These are phyloP conservation scores for Anagrus nilaparvatae DNA, from an alignment of 1,140 invertebrate genomes.

Conservation along the genomic window DNA sequence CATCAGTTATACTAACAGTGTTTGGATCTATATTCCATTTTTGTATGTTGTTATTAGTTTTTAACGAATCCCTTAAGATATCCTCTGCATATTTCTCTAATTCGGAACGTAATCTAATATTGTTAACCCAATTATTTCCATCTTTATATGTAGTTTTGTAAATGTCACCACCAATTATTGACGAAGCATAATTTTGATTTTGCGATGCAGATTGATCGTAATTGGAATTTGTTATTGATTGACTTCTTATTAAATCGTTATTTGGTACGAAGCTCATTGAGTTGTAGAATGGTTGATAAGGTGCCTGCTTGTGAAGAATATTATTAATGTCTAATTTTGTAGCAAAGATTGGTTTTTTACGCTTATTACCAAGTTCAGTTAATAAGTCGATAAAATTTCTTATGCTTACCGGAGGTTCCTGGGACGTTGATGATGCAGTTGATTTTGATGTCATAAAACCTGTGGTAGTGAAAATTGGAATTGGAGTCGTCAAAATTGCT, in stretches of 20 bases:
- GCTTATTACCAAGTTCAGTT: slow-evolving; percentile 27
- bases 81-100: slow-evolving; percentile 37
- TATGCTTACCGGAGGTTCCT: slow-evolving; percentile 18
- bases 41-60: slow-evolving; percentile 38
- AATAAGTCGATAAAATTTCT: slow-evolving; percentile 28
- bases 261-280: slow-evolving; percentile 39
- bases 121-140: slow-evolving; percentile 23
- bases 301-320: slow-evolving; percentile 13
- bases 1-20: slow-evolving; percentile 21
- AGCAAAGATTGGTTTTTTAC: slow-evolving; percentile 21
- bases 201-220: slow-evolving; percentile 26
- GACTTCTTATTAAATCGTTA: slow-evolving; percentile 32
- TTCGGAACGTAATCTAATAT: slow-evolving; percentile 32
- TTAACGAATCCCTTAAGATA: slow-evolving; percentile 39
- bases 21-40: slow-evolving; percentile 38
- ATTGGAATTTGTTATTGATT: slow-evolving; percentile 32
- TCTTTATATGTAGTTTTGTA: slow-evolving; percentile 26
- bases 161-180: slow-evolving; percentile 34
- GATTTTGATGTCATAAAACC: slow-evolving; percentile 23
- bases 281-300: slow-evolving; percentile 27
- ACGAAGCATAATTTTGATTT: slow-evolving; percentile 30
- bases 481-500: slow-evolving; percentile 32
- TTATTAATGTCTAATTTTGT: slow-evolving; percentile 9
- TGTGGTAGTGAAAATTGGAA: slow-evolving; percentile 33
- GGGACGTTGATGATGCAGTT: slow-evolving; percentile 17